Evolutionary conservation across 2,888 invertebrate species (phyloP).

Genomic region (Drosophila greeni): DNA sequence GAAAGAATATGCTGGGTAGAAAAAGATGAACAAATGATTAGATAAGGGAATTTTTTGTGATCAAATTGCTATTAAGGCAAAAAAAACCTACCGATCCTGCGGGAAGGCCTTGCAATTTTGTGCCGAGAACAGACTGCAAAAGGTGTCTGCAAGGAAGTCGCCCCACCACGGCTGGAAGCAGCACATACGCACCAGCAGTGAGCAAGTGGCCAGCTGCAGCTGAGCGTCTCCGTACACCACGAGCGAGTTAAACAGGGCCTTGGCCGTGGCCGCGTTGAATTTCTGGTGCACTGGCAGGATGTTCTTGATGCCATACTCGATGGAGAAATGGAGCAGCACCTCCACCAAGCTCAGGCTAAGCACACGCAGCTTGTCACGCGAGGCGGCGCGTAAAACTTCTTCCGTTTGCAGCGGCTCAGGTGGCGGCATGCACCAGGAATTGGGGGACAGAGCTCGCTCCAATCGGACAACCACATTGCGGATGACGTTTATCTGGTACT

Average conservation of each 20-base stretch:
- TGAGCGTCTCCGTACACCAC: slow-evolving; percentile 89
- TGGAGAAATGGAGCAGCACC: slow-evolving; percentile 86
- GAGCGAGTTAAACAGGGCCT: slow-evolving; percentile 85
- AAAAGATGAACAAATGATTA: neutral
- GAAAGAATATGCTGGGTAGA: slow-evolving; percentile 86
- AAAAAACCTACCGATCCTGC: slow-evolving; percentile 85
- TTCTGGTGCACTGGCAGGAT: slow-evolving; percentile 77
- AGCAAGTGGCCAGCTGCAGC: slow-evolving; percentile 87
- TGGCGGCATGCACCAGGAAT: slow-evolving; percentile 64
- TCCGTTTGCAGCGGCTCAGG: slow-evolving; percentile 65
- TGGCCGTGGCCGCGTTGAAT: slow-evolving; percentile 80
- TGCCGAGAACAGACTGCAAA: slow-evolving; percentile 88
- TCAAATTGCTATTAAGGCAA: too few relatives aligned
- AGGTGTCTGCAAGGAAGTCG: slow-evolving; percentile 89
- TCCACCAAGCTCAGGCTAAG: slow-evolving; percentile 90
- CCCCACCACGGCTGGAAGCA: slow-evolving; percentile 93
- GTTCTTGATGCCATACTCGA: slow-evolving; percentile 81
- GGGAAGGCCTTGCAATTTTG: slow-evolving; percentile 89
- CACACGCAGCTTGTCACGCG: slow-evolving; percentile 90
- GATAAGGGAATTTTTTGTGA: neutral
- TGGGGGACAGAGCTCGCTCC: slow-evolving; percentile 81
- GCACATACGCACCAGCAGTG: slow-evolving; percentile 86
- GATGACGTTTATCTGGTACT: slow-evolving; percentile 92
- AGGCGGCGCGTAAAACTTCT: slow-evolving; percentile 82
- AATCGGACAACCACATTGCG: slow-evolving; percentile 86